A percentile compares a stretch with the other conserved stretches of the same genome.
phyloP scores from a whole-genome alignment of 2,888 invertebrate genomes.

The Drosophila prolongata region DNA sequence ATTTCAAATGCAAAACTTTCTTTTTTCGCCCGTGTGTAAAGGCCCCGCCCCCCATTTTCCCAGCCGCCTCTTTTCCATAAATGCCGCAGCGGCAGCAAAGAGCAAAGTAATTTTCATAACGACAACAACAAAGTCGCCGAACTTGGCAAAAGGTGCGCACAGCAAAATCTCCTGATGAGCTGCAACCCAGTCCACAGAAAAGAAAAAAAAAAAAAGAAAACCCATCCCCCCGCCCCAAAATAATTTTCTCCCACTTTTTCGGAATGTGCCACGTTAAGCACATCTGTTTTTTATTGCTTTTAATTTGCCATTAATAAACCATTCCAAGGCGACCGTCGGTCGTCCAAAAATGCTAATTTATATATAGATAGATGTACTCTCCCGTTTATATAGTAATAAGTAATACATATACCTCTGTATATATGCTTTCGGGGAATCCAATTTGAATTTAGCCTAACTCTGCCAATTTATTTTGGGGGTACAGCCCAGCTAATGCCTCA shows the following conservation, averaged over 20 bases:
- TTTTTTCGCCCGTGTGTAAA: conserved; percentile 58
- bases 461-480: conserved; percentile 38
- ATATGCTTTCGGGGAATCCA: conserved; percentile 49
- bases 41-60: background rate
- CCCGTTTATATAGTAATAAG: conserved; percentile 41
- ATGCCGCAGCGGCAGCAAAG: conserved; percentile 56
- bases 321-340: conserved; percentile 68
- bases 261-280: conserved; percentile 82
- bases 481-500: conserved; percentile 47
- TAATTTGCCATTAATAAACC: conserved; percentile 84
- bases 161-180: conserved; percentile 59
- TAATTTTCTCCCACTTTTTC: conserved; percentile 1
- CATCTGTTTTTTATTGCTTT: conserved; percentile 84
- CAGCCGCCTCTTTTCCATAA: conserved; percentile 18
- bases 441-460: conserved; percentile 67
- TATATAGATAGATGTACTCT: conserved; percentile 46
- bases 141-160: conserved; percentile 68
- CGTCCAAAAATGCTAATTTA: conserved; percentile 71
- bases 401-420: conserved; percentile 30
- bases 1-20: conserved; percentile 77
- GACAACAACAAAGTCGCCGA: conserved; percentile 67
- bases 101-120: conserved; percentile 81
- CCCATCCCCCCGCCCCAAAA: background rate
- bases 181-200: conserved; percentile 38
- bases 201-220: conserved; percentile 15